Conservation (phyloP, 2,797 vertebrate species). For the Chaetophractus vellerosus region DNA sequence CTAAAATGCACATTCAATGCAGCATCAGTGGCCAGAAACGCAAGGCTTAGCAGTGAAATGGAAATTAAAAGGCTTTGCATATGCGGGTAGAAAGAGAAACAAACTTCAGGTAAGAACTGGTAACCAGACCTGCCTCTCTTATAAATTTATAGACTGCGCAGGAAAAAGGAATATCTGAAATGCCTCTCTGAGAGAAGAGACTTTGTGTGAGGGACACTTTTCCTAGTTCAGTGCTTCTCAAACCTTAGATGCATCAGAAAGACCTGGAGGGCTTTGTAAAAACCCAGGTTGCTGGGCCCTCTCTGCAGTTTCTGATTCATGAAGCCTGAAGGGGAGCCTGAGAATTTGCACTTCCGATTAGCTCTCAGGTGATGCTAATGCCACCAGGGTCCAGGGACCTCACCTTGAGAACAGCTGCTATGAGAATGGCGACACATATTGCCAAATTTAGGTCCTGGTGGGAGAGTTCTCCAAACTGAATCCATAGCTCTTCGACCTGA, state of each 20-base stretch:
- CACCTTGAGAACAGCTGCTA: not conserved
- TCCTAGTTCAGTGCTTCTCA: not conserved
- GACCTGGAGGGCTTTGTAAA: not conserved
- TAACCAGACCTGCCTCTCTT: not conserved
- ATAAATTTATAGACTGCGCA: not conserved
- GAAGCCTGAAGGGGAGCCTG: not conserved
- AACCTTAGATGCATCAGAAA: not conserved
- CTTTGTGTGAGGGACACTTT: too few relatives aligned
- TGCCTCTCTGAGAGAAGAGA: not conserved
- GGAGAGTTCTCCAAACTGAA: not conserved
- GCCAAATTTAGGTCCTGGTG: not conserved
- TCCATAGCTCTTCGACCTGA: not conserved
- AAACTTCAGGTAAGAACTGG: not conserved
- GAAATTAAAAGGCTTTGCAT: not conserved
- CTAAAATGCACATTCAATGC: not conserved
- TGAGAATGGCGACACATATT: not conserved
- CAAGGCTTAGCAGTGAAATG: not conserved
- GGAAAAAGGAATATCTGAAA: not conserved
- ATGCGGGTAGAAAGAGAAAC: not conserved
- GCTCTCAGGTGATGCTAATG: not conserved
- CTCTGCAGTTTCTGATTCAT: not conserved
- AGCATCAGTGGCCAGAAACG: not conserved
- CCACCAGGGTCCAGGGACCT: not conserved
- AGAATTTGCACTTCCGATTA: not conserved
- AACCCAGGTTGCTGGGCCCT: not conserved